A percentile compares a stretch with the other conserved stretches of the same genome.
Evolutionary conservation across 2,888 invertebrate genomes (phyloP).

Genomic region (Vesta saturnalis): DNA sequence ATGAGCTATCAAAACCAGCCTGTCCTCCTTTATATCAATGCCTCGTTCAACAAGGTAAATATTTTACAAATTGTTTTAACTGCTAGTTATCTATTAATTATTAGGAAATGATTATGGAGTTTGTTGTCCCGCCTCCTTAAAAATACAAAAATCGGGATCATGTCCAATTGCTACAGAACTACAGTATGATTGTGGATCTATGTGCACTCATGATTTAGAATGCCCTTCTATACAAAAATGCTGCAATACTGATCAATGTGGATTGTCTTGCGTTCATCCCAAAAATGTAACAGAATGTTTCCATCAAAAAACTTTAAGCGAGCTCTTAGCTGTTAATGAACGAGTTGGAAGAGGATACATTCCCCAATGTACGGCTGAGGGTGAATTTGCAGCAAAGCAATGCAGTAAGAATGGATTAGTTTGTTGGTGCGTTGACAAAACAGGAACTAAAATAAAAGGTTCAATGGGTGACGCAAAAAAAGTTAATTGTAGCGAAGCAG

Average conservation of each 20-base stretch:
- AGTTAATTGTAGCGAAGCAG: conserved; percentile 70
- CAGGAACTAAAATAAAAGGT: conserved; percentile 80
- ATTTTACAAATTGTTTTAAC: neutral
- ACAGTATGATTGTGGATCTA: conserved; percentile 68
- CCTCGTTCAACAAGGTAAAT: conserved; percentile 75
- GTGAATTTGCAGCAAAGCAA: conserved; percentile 77
- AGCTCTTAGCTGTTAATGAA: conserved; percentile 80
- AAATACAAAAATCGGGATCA: conserved; percentile 79
- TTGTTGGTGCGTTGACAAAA: conserved; percentile 87
- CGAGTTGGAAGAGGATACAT: conserved; percentile 84
- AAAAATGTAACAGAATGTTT: conserved; percentile 82
- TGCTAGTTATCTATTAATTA: neutral
- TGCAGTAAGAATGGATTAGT: conserved; percentile 87
- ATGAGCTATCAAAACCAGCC: conserved; percentile 81
- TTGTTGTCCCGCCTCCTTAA: conserved; percentile 82
- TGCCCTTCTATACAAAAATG: conserved; percentile 86
- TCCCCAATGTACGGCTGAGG: conserved; percentile 79
- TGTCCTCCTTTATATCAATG: conserved; percentile 87
- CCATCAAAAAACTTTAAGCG: conserved; percentile 81
- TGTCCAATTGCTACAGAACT: conserved; percentile 70
- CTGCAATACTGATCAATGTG: conserved; percentile 78
- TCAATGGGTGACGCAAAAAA: conserved; percentile 81
- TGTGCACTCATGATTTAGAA: conserved; percentile 82
- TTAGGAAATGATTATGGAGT: conserved; percentile 86
- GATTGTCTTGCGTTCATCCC: conserved; percentile 77